Evolutionary conservation across 2,888 invertebrate species (phyloP), one percentile per base, ranked within the genome.

Genomic region (Taphrorychus bicolor): DNA sequence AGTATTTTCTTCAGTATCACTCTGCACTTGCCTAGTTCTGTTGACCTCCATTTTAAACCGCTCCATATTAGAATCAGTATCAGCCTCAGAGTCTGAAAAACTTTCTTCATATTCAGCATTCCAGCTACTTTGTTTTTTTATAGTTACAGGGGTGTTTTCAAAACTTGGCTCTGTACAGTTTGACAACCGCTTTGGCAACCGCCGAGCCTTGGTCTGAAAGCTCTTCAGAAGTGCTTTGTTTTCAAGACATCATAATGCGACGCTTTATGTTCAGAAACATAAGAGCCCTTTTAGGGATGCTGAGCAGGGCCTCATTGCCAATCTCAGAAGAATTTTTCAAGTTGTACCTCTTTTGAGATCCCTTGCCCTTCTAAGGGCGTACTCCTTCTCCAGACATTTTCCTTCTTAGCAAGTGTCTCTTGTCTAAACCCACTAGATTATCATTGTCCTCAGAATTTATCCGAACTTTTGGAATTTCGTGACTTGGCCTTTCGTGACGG

Each of bases 1-100:
- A 0, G 89, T 89, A 57, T 87, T 86, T 74, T 91, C 90, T 24
- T 86, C 85, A 19, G 81, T 81, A 2, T 73, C 71, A 5, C 69
- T 59, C 40, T 67, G 59, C 40, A 66, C 62, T 53, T 64, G 56
- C 56, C 49, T 53, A 3, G 24, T 32, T 42, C 32, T 68, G 23
- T 24, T 61, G 1, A 65, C 68, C 62, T 72, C 22, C 42, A 59
- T 66, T 71, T 65, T 68, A 58, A 72, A 57, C 56, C 76, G 74
- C 67, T 81, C 81, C 63, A 81, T 80, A 40, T 79, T 79, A 49
- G 79, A 79, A 23, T 78, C 77, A 4, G 76, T 74, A 61, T 77
- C 77, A 54, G 78, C 76, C 51, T 80, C 81, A 16, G 79, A 61
- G 72, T 71, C 73, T 32, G 78, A 75, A 22, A 77, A 66, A 72